These are phyloP conservation scores for Pelodytes ibericus DNA, from an alignment of 2,797 vertebrate species.

Conservation along the genomic window DNA sequence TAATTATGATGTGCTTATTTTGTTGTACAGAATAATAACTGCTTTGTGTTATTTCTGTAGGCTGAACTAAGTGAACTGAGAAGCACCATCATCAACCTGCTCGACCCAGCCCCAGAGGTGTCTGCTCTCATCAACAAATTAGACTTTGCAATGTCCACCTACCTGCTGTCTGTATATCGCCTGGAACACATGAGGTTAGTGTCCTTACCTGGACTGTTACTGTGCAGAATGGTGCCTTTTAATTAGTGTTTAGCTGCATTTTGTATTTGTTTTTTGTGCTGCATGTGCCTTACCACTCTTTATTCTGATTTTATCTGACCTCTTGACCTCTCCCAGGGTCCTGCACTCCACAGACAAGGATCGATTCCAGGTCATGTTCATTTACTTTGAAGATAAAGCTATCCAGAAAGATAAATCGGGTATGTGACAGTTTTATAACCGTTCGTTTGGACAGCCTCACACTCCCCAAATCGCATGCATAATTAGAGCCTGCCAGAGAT, in stretches of 20 bases:
- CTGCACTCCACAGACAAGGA: slow-evolving; percentile 87
- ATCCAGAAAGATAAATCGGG: slow-evolving; percentile 98
- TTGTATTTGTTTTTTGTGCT: too few relatives aligned
- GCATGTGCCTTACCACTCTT: not conserved
- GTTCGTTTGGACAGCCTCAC: too few relatives aligned
- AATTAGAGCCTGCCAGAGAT: too few relatives aligned
- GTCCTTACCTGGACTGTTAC: not conserved
- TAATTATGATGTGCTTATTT: too few relatives aligned
- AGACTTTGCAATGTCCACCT: slow-evolving; percentile 98
- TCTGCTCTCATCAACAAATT: slow-evolving; percentile 91
- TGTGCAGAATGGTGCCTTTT: not conserved
- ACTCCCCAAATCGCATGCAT: too few relatives aligned
- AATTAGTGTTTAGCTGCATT: not conserved
- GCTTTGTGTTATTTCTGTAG: slow-evolving; percentile 64
- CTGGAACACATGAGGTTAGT: slow-evolving; percentile 92
- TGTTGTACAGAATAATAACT: not conserved
- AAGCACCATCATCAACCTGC: slow-evolving; percentile 90
- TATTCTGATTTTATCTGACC: not conserved
- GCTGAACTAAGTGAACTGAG: slow-evolving; percentile 91
- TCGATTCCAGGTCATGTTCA: slow-evolving; percentile 98
- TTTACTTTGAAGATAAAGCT: slow-evolving; percentile 96
- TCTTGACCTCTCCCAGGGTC: slow-evolving; percentile 73
- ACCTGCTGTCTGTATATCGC: slow-evolving; percentile 93
- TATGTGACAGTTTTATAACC: slow-evolving; percentile 55
- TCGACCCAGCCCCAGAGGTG: slow-evolving; percentile 92